A percentile compares a stretch with the other conserved stretches of the same genome.
These are phyloP conservation scores for Pegoplata infirma DNA, from an alignment of 2,888 invertebrate genomes.

Conservation along the genomic window DNA sequence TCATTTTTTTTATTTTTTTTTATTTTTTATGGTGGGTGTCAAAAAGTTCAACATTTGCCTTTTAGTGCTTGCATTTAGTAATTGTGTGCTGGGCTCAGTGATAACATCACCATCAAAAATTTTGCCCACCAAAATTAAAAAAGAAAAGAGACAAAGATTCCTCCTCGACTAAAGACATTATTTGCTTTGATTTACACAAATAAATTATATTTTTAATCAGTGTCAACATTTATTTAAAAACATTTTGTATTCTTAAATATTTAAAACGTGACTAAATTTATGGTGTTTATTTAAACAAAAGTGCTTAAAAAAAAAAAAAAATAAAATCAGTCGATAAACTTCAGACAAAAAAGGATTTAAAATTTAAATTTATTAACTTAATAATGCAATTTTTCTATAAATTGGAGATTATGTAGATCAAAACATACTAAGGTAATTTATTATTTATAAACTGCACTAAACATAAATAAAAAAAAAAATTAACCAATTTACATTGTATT, in stretches of 20 bases:
- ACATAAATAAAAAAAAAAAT: too few relatives aligned
- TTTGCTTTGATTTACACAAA: constrained; percentile 51
- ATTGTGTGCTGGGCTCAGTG: constrained; percentile 73
- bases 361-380: constrained; percentile 36
- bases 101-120: constrained; percentile 66
- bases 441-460: too few relatives aligned
- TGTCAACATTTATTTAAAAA: constrained; percentile 23
- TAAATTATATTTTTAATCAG: constrained; percentile 42
- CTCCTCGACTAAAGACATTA: too few relatives aligned
- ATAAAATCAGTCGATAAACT: constrained; percentile 6
- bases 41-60: constrained; percentile 69
- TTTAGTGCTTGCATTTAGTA: constrained; percentile 72
- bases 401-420: constrained; percentile 22
- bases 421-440: constrained; percentile 34
- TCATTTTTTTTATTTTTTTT: constrained; percentile 26
- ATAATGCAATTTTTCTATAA: neutral
- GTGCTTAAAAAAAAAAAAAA: too few relatives aligned
- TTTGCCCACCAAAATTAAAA: constrained; percentile 10
- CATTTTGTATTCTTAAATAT: constrained; percentile 67
- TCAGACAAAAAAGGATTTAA: constrained; percentile 42
- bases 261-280: constrained; percentile 75
- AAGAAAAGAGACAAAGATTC: constrained; percentile 10
- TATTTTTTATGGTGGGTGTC: constrained; percentile 72
- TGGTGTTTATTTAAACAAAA: constrained; percentile 58
- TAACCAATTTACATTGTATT: too few relatives aligned